Evolutionary conservation across 2,797 vertebrate species (phyloP).

Genomic region (Lycodopsis pacificus): DNA sequence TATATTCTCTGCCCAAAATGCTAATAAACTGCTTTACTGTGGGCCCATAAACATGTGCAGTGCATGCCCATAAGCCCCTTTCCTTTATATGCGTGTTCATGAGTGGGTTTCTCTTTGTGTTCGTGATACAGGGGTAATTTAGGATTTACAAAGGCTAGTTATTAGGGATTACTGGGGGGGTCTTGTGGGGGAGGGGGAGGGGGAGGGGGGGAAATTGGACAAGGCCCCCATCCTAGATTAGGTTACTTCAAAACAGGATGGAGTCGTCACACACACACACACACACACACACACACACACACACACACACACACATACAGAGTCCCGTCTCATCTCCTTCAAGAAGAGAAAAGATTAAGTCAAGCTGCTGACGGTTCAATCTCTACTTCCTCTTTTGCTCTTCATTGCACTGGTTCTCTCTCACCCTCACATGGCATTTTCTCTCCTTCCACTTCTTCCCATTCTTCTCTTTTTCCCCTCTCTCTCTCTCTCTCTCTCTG

Average conservation of each 20-base stretch:
- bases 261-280: conserved; percentile 22
- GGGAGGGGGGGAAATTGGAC: background rate
- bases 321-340: conserved; percentile 63
- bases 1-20: background rate
- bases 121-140: conserved; percentile 57
- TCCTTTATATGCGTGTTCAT: conserved; percentile 3
- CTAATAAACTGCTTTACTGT: conserved; percentile 12
- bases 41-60: conserved; percentile 3
- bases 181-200: background rate
- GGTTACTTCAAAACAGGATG: conserved; percentile 75
- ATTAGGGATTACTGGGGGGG: conserved; percentile 55
- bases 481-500: background rate
- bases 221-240: conserved; percentile 64
- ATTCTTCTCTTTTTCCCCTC: conserved; percentile 10
- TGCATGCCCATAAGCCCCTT: background rate
- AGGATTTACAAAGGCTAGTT: conserved; percentile 59
- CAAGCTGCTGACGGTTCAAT: conserved; percentile 68
- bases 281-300: background rate
- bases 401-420: conserved; percentile 39
- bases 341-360: conserved; percentile 59
- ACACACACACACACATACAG: conserved; percentile 18
- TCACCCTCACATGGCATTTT: conserved; percentile 47
- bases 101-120: conserved; percentile 21
- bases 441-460: conserved; percentile 32
- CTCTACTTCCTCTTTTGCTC: conserved; percentile 46